These are phyloP conservation scores for Perca flavescens DNA, from an alignment of 2,113 vertebrate species.

Conservation along the genomic window DNA sequence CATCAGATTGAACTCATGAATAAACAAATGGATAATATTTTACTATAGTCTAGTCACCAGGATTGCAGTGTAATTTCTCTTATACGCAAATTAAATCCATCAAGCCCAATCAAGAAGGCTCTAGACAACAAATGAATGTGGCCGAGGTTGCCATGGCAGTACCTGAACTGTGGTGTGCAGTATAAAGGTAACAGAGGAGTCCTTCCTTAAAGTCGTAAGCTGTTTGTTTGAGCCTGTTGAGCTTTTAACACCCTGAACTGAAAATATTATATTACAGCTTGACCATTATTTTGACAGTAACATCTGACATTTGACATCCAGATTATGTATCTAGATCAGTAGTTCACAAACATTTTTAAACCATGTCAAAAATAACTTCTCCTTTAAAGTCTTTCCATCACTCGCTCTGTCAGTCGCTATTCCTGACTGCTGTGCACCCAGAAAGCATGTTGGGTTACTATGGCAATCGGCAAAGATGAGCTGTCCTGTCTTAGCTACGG, in stretches of 20 bases:
- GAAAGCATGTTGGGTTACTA: constrained; percentile 30
- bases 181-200: too few relatives aligned
- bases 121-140: neutral
- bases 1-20: neutral
- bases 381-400: neutral
- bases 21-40: neutral
- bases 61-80: neutral
- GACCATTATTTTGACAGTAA: neutral
- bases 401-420: constrained; percentile 9
- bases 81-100: constrained; percentile 10
- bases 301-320: neutral
- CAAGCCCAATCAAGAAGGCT: neutral
- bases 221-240: too few relatives aligned
- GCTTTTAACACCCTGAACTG: too few relatives aligned
- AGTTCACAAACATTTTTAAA: neutral
- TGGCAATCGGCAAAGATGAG: constrained; percentile 17
- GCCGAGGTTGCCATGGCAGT: neutral
- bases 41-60: neutral
- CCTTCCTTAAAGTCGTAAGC: too few relatives aligned
- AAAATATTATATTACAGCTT: too few relatives aligned
- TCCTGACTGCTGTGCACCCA: constrained; percentile 40
- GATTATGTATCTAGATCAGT: neutral
- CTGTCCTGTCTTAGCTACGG: neutral
- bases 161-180: too few relatives aligned
- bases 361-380: neutral